phyloP scores from a whole-genome alignment of 1,140 invertebrate genomes.

The Drosophila micromelanica region DNA sequence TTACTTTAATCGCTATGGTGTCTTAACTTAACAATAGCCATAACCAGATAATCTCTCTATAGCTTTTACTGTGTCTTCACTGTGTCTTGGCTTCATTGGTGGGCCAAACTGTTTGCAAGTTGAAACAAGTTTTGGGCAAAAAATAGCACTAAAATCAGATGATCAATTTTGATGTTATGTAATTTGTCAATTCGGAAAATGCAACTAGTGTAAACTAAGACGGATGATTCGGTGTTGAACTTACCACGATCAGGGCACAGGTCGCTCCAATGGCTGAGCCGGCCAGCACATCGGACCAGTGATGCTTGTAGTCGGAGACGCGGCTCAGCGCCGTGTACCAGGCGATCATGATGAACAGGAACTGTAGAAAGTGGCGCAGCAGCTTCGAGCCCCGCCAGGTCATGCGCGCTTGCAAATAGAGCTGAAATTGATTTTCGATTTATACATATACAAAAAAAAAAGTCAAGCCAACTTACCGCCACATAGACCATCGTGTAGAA shows the following conservation, averaged over 20 bases:
- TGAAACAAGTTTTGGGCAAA: conserved; percentile 71
- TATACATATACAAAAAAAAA: no score
- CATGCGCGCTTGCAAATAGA: conserved; percentile 90
- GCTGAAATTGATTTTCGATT: no score
- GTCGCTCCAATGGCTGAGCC: conserved; percentile 86
- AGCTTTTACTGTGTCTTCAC: conserved; percentile 22
- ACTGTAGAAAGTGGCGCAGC: conserved; percentile 91
- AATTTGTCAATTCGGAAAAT: neutral
- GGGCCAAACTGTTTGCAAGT: conserved; percentile 75
- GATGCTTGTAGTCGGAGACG: conserved; percentile 98
- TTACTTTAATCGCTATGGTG: conserved; percentile 26
- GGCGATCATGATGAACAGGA: conserved; percentile 89
- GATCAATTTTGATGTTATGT: conserved; percentile 26
- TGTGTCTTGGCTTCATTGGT: conserved; percentile 52
- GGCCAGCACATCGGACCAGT: conserved; percentile 90
- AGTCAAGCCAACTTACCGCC: no score
- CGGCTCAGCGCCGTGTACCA: conserved; percentile 93
- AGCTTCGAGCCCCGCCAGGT: conserved; percentile 91
- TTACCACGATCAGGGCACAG: conserved; percentile 86
- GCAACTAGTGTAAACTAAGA: neutral
- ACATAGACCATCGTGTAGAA: no score
- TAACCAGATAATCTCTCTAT: conserved; percentile 24
- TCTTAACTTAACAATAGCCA: conserved; percentile 22
- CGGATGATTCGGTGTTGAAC: conserved; percentile 55
- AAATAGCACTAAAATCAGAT: conserved; percentile 71